Conservation (phyloP, 2,113 vertebrate species). For the Microtus ochrogaster region DNA sequence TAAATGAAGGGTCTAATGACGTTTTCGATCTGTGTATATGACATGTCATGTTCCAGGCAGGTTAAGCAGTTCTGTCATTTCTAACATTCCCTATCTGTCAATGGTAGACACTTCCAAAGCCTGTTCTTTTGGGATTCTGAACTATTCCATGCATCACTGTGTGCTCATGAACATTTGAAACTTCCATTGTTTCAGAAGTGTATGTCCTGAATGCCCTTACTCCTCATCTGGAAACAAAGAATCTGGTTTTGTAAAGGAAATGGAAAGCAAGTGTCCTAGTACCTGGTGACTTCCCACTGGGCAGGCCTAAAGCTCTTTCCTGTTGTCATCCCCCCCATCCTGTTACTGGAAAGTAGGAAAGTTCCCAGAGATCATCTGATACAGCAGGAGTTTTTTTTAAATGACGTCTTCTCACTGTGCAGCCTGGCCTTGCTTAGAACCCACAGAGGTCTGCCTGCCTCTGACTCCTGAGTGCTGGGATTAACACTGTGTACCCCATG, state of each 20-base stretch:
- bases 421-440: background rate
- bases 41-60: background rate
- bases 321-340: background rate
- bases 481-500: too few species aligned
- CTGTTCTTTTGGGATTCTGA: background rate
- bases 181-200: background rate
- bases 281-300: background rate
- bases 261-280: background rate
- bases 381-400: background rate
- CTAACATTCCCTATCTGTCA: background rate
- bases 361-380: background rate
- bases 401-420: background rate
- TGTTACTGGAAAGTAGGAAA: background rate
- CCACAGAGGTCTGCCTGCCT: background rate
- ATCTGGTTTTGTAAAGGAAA: conserved; percentile 1
- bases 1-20: background rate
- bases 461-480: background rate
- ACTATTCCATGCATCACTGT: background rate
- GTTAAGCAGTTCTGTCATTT: background rate
- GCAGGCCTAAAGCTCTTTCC: background rate
- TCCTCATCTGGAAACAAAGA: background rate
- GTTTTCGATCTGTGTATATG: background rate
- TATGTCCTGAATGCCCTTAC: background rate
- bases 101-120: background rate
- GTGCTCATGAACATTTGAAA: conserved; percentile 24